A percentile compares a stretch with the other conserved stretches of the same genome.
These are phyloP conservation scores for Erannis defoliaria DNA, from an alignment of 2,888 invertebrate species.

Conservation along the genomic window DNA sequence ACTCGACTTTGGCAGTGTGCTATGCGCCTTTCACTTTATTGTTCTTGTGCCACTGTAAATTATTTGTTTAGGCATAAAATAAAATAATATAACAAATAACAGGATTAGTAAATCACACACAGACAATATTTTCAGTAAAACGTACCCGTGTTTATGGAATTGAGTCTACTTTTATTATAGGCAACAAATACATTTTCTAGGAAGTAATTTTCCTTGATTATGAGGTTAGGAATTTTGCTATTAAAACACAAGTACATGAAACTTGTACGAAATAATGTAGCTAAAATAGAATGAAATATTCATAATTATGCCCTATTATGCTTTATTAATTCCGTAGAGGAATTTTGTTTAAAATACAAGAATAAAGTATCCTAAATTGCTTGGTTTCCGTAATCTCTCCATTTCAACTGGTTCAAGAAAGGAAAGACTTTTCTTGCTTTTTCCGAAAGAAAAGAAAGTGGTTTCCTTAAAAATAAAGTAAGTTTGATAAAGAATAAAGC, in stretches of 20 bases:
- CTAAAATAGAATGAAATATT: background rate
- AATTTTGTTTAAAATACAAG: slow-evolving; percentile 27
- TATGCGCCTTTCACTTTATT: no score
- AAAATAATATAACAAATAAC: background rate
- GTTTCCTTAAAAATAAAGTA: slow-evolving; percentile 56
- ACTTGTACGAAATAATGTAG: slow-evolving; percentile 1
- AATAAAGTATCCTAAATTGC: slow-evolving; percentile 16
- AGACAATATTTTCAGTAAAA: background rate
- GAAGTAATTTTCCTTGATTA: slow-evolving; percentile 17
- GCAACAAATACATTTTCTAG: background rate
- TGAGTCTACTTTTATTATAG: background rate
- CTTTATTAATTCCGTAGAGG: slow-evolving; percentile 5
- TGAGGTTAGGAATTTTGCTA: background rate
- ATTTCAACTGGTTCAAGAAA: slow-evolving; percentile 40
- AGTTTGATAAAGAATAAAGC: slow-evolving; percentile 67
- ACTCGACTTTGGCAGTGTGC: no score
- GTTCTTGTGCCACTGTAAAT: no score
- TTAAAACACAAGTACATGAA: slow-evolving; percentile 1
- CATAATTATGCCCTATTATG: background rate
- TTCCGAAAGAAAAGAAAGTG: slow-evolving; percentile 51
- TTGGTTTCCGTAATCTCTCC: slow-evolving; percentile 47
- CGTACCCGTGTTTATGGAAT: background rate
- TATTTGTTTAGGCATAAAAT: background rate
- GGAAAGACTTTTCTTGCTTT: slow-evolving; percentile 34
- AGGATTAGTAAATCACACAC: background rate